These are phyloP conservation scores for Cyphomyrmex costatus DNA, from an alignment of 1,140 invertebrate species.

Conservation along the genomic window DNA sequence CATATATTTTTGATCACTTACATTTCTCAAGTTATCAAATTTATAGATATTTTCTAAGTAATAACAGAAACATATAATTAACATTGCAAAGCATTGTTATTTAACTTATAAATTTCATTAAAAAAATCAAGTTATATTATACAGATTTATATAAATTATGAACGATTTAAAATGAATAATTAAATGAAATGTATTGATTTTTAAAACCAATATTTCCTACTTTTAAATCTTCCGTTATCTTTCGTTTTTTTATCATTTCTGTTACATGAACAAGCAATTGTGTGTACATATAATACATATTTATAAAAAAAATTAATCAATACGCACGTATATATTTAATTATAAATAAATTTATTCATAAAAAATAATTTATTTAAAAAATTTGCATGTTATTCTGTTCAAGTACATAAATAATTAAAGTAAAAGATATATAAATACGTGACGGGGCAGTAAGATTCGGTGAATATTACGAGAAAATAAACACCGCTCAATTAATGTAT, in stretches of 20 bases:
- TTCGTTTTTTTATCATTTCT: neutral
- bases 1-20: neutral
- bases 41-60: neutral
- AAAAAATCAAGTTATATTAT: neutral
- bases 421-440: neutral
- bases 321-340: neutral
- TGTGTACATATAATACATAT: neutral
- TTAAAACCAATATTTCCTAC: neutral
- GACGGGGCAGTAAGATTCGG: too few species aligned
- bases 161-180: conserved; percentile 12
- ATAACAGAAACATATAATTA: neutral
- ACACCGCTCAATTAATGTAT: too few species aligned
- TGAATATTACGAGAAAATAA: too few species aligned
- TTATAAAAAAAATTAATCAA: neutral
- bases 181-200: neutral
- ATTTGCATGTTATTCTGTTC: neutral
- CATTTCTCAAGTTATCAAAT: neutral
- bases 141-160: neutral
- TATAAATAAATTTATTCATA: neutral
- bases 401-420: neutral
- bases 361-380: neutral
- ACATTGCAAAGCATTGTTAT: neutral
- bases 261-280: neutral
- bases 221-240: neutral
- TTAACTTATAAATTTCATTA: neutral